phyloP scores from a whole-genome alignment of 2,113 vertebrate species.

The Clarias magur region DNA sequence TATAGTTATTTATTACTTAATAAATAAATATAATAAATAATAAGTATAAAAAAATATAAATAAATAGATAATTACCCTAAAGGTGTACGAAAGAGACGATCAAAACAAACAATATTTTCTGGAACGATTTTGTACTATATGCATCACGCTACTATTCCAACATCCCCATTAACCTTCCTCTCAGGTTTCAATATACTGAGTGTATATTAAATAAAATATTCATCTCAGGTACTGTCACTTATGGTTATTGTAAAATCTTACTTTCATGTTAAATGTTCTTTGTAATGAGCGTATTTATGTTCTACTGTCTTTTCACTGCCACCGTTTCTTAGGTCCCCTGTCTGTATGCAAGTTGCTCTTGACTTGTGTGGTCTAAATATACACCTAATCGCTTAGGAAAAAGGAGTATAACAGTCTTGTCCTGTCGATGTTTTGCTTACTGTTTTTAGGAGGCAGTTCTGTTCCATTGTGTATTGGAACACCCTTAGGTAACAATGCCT shows the following conservation, averaged over 20 bases:
- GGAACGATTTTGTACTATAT: too few species aligned
- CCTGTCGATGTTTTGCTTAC: neutral
- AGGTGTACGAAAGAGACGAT: neutral
- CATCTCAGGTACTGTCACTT: neutral
- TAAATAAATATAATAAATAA: too few species aligned
- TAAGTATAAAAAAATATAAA: too few species aligned
- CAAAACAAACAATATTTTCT: conserved; percentile 13
- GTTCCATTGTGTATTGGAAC: neutral
- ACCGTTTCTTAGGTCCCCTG: neutral
- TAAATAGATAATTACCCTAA: too few species aligned
- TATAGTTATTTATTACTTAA: too few species aligned
- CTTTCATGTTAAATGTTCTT: neutral
- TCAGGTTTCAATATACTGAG: neutral
- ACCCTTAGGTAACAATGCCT: neutral
- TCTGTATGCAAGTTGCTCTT: neutral
- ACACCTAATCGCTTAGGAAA: neutral
- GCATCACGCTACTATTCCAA: neutral
- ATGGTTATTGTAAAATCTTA: neutral
- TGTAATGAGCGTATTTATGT: neutral
- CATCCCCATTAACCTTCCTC: neutral
- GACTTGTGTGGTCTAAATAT: neutral
- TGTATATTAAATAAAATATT: too few species aligned
- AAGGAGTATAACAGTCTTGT: neutral
- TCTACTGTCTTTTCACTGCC: neutral
- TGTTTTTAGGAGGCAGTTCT: neutral